Evolutionary conservation across 2,113 vertebrate genomes (phyloP).

Genomic region (Hippoglossus stenolepis): DNA sequence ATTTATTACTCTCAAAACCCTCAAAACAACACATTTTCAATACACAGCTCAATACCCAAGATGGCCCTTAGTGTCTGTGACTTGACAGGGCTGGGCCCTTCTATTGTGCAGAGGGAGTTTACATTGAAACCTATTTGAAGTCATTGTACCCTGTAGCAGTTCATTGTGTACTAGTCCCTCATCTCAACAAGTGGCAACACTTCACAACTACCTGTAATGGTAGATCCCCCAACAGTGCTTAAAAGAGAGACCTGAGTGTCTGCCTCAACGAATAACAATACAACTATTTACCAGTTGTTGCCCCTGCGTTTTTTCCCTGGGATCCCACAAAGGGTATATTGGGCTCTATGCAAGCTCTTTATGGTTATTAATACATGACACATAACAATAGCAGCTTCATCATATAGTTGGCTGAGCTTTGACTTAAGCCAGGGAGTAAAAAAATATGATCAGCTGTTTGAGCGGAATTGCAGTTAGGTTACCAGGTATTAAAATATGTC

Average conservation of each 20-base stretch:
- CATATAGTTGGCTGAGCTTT: too few species aligned
- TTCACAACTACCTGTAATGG: conserved; percentile 86
- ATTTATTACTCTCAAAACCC: conserved; percentile 68
- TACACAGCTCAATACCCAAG: conserved; percentile 82
- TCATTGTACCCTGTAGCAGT: conserved; percentile 79
- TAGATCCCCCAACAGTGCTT: conserved; percentile 64
- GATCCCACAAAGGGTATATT: too few species aligned
- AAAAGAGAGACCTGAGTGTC: conserved; percentile 73
- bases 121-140: conserved; percentile 85
- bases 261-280: conserved; percentile 83
- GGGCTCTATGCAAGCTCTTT: too few species aligned
- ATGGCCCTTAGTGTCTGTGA: conserved; percentile 62
- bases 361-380: too few species aligned
- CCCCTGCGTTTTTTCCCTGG: too few species aligned
- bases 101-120: conserved; percentile 76
- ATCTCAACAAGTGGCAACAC: conserved; percentile 81
- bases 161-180: conserved; percentile 80
- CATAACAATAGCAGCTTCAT: too few species aligned
- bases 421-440: too few species aligned
- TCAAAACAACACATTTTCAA: conserved; percentile 77
- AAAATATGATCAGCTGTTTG: too few species aligned
- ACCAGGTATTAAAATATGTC: too few species aligned
- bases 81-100: conserved; percentile 40
- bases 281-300: conserved; percentile 75
- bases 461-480: too few species aligned